Percentiles rank a stretch among this genome's conserved stretches.
phyloP scores from a whole-genome alignment of 2,113 vertebrate species.

The Lichenostomus cassidix region DNA sequence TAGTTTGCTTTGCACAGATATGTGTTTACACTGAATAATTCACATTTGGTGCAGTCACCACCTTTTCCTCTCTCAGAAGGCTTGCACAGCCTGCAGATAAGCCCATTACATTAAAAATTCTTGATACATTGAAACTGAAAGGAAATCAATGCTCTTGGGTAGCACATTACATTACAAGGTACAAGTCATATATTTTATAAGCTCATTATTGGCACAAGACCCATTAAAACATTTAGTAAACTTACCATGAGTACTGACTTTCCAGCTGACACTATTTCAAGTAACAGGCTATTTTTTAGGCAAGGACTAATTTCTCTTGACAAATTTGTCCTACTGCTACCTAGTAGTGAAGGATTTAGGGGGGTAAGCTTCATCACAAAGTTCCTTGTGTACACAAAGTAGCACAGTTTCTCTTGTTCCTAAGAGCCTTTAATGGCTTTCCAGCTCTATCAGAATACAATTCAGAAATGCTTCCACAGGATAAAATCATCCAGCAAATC shows the following conservation, averaged over 20 bases:
- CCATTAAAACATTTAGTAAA: background rate
- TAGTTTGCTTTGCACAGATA: slow-evolving; percentile 50
- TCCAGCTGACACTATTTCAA: background rate
- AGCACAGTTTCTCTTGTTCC: background rate
- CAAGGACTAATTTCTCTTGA: background rate
- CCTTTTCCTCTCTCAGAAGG: background rate
- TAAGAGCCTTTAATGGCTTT: background rate
- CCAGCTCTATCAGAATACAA: background rate
- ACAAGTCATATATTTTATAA: background rate
- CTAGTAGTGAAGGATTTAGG: background rate
- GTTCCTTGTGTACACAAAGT: background rate
- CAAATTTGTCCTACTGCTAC: background rate
- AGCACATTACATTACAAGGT: background rate
- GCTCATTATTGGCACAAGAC: background rate
- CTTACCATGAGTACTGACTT: background rate
- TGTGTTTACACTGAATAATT: slow-evolving; percentile 21
- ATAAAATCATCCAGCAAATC: background rate
- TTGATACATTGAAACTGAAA: background rate
- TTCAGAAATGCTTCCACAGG: background rate
- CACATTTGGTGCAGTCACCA: background rate
- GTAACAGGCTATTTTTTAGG: background rate
- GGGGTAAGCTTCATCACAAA: background rate
- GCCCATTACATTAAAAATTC: background rate
- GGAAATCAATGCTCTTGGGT: slow-evolving; percentile 15
- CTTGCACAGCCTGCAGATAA: slow-evolving; percentile 10